phyloP scores from a whole-genome alignment of 1,140 invertebrate species.

The Yoshiicerus persimilis region DNA sequence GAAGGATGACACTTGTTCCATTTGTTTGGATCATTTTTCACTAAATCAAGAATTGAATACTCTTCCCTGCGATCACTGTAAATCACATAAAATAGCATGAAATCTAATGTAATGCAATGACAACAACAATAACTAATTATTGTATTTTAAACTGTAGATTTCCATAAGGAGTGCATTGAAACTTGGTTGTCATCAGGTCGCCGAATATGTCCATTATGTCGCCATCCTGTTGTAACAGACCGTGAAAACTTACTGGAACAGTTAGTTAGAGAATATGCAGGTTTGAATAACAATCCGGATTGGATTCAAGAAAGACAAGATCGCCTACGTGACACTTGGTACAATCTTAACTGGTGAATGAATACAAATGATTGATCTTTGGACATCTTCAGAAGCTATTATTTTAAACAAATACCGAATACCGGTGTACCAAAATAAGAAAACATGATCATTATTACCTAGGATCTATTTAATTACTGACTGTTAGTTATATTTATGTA shows the following conservation, averaged over 20 bases:
- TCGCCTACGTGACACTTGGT: not conserved
- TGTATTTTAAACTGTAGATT: not conserved
- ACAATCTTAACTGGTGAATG: not conserved
- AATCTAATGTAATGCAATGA: not conserved
- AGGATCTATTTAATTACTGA: not conserved
- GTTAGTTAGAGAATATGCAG: not conserved
- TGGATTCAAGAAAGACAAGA: slow-evolving; percentile 10
- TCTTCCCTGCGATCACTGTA: not conserved
- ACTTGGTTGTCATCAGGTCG: not conserved
- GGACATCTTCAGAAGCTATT: not conserved
- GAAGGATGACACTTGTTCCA: not conserved
- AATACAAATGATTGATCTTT: too few relatives aligned
- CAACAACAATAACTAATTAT: not conserved
- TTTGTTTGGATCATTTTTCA: not conserved
- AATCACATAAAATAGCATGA: too few relatives aligned
- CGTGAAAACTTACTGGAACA: not conserved
- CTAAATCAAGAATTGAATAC: not conserved
- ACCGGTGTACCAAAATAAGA: too few relatives aligned
- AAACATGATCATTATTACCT: too few relatives aligned
- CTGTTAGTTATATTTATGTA: not conserved
- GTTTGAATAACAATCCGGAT: not conserved
- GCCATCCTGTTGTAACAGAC: not conserved
- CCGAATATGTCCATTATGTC: not conserved
- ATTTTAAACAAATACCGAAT: too few relatives aligned
- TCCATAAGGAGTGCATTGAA: not conserved